Evolutionary conservation across 2,888 invertebrate species (phyloP).

Genomic region (Aethes cnicana): DNA sequence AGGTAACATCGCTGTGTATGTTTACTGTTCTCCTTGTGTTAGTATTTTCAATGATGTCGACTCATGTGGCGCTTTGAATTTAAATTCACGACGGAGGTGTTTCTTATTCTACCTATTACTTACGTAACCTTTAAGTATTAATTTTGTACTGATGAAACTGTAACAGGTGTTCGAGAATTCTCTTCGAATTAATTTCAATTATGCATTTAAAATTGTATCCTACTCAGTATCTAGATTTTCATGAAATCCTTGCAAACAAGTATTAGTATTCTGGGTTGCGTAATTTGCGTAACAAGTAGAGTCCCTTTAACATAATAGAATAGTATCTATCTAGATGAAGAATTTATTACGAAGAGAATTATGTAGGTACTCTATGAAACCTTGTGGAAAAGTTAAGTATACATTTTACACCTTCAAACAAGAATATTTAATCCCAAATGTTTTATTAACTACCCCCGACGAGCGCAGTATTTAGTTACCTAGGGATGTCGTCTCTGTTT

Average conservation of each 20-base stretch:
- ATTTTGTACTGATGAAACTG: not conserved
- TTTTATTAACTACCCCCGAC: not conserved
- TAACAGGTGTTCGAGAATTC: conserved; percentile 1
- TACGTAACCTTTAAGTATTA: no score
- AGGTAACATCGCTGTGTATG: conserved; percentile 54
- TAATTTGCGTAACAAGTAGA: no score
- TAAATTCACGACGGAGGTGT: not conserved
- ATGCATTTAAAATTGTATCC: no score
- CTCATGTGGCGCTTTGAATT: conserved; percentile 51
- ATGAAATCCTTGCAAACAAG: no score
- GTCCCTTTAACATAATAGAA: no score
- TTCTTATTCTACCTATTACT: not conserved
- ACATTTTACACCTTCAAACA: not conserved
- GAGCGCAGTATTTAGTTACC: conserved; percentile 16
- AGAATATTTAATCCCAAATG: not conserved
- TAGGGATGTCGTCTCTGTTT: conserved; percentile 52
- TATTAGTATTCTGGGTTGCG: no score
- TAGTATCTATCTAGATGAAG: no score
- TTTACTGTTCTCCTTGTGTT: conserved; percentile 60
- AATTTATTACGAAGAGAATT: no score
- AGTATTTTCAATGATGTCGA: conserved; percentile 58
- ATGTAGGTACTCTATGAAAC: no score
- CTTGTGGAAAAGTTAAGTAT: not conserved
- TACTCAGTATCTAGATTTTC: no score
- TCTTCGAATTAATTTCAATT: not conserved